Evolutionary conservation across 2,113 vertebrate genomes (phyloP), one percentile per base, ranked within the genome.

Genomic region (Chlorodrepanis virens): DNA sequence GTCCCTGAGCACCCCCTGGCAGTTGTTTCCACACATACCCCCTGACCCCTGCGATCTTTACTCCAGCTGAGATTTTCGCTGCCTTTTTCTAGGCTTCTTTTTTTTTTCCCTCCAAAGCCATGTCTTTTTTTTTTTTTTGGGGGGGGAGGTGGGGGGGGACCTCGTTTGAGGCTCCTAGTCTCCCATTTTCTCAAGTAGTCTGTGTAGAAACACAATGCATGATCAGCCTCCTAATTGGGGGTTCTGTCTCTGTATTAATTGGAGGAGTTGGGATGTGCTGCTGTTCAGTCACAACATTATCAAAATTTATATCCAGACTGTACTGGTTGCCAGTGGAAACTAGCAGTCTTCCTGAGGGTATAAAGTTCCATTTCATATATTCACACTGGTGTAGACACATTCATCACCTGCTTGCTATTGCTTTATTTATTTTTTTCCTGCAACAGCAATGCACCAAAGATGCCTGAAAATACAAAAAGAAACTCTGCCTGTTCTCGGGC

Each of bases 391-490:
- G 12, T 25, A 69, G 59, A 90, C 17, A 17, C 33, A 57, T 53
- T 85, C 80, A 83, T 42, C 37, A 90, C 29, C 50, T 83, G 39
- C 33, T 57, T 86, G 23, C 12, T 53, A 28, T 23, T 50, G 29
- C 45, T 27, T 57, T 31, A 22, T 59, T 61, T 54, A 11, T 12
- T 5, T 23, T 33, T 25, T 17, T 7, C 17, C 19, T 54, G 21
- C 37, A 77, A 31, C 28, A 65, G 14, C 80, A 89, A 86, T 18
- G 39, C 27, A 52, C 35, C 77, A 78, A 71, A 95, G 72, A 92
- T 90, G 86, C 60, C 76, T 89, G 80, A 78, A 94, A 81, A 90
- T 78, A 86, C 44, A 81, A 90, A 93, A 93, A 86, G 76, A 93
- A 81, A 15, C 68, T 76, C 59, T 49, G 6, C 0, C 64, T 50